phyloP scores from a whole-genome alignment of 2,797 vertebrate species.

The Zenarchopterus dispar region DNA sequence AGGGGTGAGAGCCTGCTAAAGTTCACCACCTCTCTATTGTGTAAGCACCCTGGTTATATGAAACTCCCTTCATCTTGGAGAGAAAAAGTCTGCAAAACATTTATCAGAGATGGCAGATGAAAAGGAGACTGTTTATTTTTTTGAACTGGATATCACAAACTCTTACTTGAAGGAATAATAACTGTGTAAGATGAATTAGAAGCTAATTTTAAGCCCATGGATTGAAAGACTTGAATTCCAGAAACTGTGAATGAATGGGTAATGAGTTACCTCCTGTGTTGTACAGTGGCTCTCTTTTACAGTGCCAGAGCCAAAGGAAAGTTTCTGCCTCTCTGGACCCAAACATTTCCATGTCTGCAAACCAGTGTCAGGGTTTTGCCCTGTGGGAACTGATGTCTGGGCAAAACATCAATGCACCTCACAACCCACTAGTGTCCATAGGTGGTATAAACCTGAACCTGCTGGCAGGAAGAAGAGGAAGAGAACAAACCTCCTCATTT shows the following conservation, averaged over 20 bases:
- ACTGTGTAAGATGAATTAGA: constrained; percentile 6
- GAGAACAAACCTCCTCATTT: constrained; percentile 53
- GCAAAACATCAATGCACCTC: constrained; percentile 65
- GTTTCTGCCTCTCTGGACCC: constrained; percentile 40
- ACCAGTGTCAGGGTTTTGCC: constrained; percentile 54
- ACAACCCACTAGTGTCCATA: constrained; percentile 67
- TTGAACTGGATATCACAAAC: background rate
- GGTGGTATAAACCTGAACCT: constrained; percentile 36
- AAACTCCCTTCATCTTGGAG: constrained; percentile 65
- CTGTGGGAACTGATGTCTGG: constrained; percentile 65
- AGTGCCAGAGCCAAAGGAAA: constrained; percentile 64
- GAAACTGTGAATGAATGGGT: constrained; percentile 4
- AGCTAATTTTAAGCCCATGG: background rate
- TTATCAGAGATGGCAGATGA: constrained; percentile 36
- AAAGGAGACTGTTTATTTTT: constrained; percentile 10
- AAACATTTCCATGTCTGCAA: constrained; percentile 67
- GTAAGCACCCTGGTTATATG: constrained; percentile 74
- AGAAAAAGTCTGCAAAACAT: constrained; percentile 35
- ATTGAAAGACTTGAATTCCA: constrained; percentile 4
- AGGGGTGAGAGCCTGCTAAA: constrained; percentile 78
- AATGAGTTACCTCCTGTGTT: constrained; percentile 28
- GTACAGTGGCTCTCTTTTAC: constrained; percentile 68
- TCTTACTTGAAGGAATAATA: background rate
- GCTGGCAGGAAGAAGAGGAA: constrained; percentile 47
- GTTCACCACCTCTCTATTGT: constrained; percentile 82